Base-by-base conservation (phyloP, 2,888 invertebrate genomes). In the Pollenia amentaria region DNA sequence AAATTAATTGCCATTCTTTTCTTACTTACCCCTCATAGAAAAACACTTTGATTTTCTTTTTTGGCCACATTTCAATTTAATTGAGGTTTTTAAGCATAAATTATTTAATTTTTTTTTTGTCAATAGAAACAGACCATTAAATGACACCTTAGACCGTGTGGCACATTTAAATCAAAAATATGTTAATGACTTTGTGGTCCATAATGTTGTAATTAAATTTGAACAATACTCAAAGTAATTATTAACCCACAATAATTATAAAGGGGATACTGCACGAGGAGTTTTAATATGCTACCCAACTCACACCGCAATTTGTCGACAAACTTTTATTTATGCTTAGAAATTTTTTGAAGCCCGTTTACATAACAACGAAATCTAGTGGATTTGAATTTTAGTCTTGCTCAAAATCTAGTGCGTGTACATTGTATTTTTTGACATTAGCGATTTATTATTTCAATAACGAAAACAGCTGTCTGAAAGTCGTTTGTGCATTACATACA, bases 131-230 rank as follows among this genome's bases (percentile, higher is more conserved):
- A 53, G 0, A 40, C 2, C 16, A 69, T 51, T 12, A 69, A 51
- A 40, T 12, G 3, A 14, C 42, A 55, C 46, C 29, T 60, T 8
- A 2, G 14, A 40, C 9, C 40, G 11, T 38, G 40, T 60, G 67
- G 9, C 38, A n/a, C 8, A 48, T 18, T 14, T 21, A 57, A 57
- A 51, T 46, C n/a, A 67, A 64, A 81, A 51, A 10, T 64, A 76
- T 85, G 76, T 62, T 76, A 80, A 80, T 76, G 80, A 80, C 14
- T 48, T 60, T 85, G 69, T 14, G 75, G 60, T 69, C 64, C 64
- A 46, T 69, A 70, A 75, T 75, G 29, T 53, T 79, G 42, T 83
- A 70, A 83, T 86, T 70, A 76, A 70, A 86, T 72, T 70, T 57
- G 12, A 75, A 70, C 69, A 75, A 53, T 79, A 70, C 3, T 44